Evolutionary conservation across 1,140 invertebrate genomes (phyloP).

Genomic region (Sinonovacula constricta): DNA sequence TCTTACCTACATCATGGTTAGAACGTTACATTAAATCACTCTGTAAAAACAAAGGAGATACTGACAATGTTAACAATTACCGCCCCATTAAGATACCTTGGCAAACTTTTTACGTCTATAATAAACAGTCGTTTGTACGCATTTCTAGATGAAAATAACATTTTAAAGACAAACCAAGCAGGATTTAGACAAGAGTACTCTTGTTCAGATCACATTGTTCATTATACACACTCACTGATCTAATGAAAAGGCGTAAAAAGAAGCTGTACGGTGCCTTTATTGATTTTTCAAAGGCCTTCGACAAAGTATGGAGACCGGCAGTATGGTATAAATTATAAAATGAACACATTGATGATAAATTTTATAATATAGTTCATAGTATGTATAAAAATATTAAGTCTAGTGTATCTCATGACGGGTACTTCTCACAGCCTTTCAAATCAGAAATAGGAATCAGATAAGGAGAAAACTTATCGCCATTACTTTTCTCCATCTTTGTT

Average conservation of each 20-base stretch:
- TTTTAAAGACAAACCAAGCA: conserved; percentile 10
- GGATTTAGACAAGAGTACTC: conserved; percentile 24
- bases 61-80: not conserved
- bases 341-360: conserved; percentile 18
- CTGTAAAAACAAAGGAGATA: conserved; percentile 24
- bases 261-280: conserved; percentile 27
- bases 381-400: conserved; percentile 28
- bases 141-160: not conserved
- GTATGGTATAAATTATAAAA: conserved; percentile 32
- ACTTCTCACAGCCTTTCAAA: not conserved
- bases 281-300: conserved; percentile 20
- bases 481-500: conserved; percentile 18
- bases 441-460: conserved; percentile 6
- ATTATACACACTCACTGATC: no score
- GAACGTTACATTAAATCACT: conserved; percentile 15
- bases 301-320: not conserved
- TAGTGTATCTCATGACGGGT: not conserved
- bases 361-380: conserved; percentile 28
- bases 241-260: not conserved
- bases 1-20: conserved; percentile 7
- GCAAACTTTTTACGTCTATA: conserved; percentile 20
- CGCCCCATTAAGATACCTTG: conserved; percentile 16
- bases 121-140: conserved; percentile 1
- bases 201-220: conserved; percentile 16
- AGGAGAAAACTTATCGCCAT: conserved; percentile 30